These are phyloP conservation scores for Athalia cordata DNA, from an alignment of 2,888 invertebrate genomes.

Conservation along the genomic window DNA sequence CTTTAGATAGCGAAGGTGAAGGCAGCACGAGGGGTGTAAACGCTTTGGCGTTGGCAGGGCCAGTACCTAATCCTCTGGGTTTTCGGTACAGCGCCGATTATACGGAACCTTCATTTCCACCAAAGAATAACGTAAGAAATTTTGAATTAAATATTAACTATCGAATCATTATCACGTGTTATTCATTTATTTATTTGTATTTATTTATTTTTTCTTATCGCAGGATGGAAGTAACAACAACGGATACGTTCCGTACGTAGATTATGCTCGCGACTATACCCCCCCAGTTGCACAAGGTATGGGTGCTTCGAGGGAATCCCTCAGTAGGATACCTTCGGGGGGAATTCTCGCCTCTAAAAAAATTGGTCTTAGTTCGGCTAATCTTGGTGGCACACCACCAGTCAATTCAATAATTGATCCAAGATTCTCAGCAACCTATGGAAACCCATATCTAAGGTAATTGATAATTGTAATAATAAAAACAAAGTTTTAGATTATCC, in stretches of 20 bases:
- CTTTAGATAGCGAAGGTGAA: conserved; percentile 75
- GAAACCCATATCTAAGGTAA: conserved; percentile 89
- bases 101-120: conserved; percentile 86
- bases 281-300: conserved; percentile 81
- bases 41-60: conserved; percentile 81
- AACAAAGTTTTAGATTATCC: background rate
- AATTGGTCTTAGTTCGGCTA: conserved; percentile 70
- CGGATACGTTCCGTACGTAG: conserved; percentile 91
- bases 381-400: conserved; percentile 67
- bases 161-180: conserved; percentile 10
- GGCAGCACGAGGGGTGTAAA: conserved; percentile 76
- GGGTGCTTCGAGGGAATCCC: conserved; percentile 70
- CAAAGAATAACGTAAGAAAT: conserved; percentile 80
- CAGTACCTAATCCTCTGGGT: conserved; percentile 83
- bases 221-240: conserved; percentile 89
- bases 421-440: conserved; percentile 91
- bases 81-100: conserved; percentile 87
- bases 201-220: conserved; percentile 52
- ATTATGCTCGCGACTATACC: conserved; percentile 91
- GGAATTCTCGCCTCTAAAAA: conserved; percentile 70
- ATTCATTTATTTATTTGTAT: conserved; percentile 12
- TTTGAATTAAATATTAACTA: background rate
- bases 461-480: conserved; percentile 74
- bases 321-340: conserved; percentile 70
- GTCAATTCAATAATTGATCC: conserved; percentile 81